Evolutionary conservation across 1,140 invertebrate species (phyloP), one percentile per base, ranked within the genome.

Genomic region (Drosophila repleta): DNA sequence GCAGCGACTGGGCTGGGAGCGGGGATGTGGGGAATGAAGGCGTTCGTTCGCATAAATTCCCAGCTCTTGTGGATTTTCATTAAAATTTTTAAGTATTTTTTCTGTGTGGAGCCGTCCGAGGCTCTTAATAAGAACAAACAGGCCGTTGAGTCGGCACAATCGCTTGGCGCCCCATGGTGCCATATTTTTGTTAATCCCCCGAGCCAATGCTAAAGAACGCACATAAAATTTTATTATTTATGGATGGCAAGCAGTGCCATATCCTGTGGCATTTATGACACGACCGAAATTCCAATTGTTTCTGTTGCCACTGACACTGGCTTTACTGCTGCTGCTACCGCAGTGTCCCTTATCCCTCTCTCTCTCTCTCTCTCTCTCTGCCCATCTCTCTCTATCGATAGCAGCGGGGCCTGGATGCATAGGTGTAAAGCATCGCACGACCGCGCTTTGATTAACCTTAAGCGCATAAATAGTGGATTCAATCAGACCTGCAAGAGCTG

Each of bases 161-260:
- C 83, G 75, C 49, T 87, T 87, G 82, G 82, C 82, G 82, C 82
- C 82, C 82, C 82, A 88, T 87, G 82, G 82, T 88, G 82, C 79
- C 82, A 76, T 66, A 77, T 70, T 62, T 58, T 61, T 67, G 80
- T 81, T 87, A 87, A 87, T 87, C 82, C 75, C 81, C 79, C 71
- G 51, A 61, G 53, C 53, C 68, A 65, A 60, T 20, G 78, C 78
- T 61, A 80, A 82, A 79, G 64, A 83, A 62, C 58, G 57, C 57
- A 74, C 82, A 87, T 87, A 87, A 87, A 87, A 87, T 88, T 87
- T 87, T 85, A 79, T 87, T 88, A 87, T 87, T 87, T 87, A 87
- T 87, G 82, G 78, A 87, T 88, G 82, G 82, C 82, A 87, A 76
- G 74, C 77, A 79, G 79, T 84, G 83, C 76, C 67, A 79, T 88